These are phyloP conservation scores for Sternotherus odoratus DNA, from an alignment of 2,797 vertebrate species.

Conservation along the genomic window DNA sequence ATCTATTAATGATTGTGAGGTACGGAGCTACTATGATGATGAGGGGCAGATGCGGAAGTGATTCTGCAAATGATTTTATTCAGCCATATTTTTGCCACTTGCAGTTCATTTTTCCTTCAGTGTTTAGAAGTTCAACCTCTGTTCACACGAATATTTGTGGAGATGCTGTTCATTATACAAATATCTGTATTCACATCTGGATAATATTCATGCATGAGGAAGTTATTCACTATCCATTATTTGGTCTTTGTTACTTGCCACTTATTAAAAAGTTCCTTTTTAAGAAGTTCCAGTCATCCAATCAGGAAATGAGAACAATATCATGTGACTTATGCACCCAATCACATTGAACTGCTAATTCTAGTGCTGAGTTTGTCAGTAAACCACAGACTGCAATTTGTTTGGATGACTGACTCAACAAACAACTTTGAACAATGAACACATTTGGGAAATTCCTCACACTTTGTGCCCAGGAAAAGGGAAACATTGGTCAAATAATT, in stretches of 20 bases:
- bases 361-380: neutral
- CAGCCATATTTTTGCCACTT: neutral
- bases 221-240: conserved; percentile 22
- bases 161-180: conserved; percentile 39
- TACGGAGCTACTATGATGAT: conserved; percentile 37
- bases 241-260: neutral
- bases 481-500: conserved; percentile 40
- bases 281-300: neutral
- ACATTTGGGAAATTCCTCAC: conserved; percentile 48
- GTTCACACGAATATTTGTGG: neutral
- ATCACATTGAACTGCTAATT: conserved; percentile 1
- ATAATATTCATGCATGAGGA: accelerated
- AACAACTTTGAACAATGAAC: neutral
- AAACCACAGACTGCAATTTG: neutral
- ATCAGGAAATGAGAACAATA: conserved; percentile 14
- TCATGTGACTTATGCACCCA: neutral
- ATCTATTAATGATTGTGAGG: conserved; percentile 14
- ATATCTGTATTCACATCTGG: neutral
- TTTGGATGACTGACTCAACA: neutral
- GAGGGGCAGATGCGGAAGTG: conserved; percentile 39
- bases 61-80: neutral
- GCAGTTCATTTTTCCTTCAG: conserved; percentile 42
- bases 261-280: conserved; percentile 34
- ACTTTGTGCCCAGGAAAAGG: neutral
- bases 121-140: neutral